These are phyloP conservation scores for Echinometra lucunter DNA, from an alignment of 53 echinoderm and acorn worm genomes.

Conservation along the genomic window DNA sequence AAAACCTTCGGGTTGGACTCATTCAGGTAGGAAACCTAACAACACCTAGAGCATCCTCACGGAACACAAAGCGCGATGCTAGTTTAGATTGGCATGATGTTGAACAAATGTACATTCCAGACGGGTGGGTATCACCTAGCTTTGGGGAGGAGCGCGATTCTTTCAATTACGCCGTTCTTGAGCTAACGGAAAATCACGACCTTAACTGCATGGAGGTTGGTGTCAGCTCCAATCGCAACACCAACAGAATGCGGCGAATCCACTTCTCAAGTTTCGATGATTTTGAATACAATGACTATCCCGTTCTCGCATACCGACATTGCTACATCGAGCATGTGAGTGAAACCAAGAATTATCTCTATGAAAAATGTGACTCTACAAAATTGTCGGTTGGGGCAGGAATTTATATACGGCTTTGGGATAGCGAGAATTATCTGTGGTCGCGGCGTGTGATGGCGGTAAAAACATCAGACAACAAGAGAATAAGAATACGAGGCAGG, in stretches of 20 bases:
- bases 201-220: conserved; percentile 76
- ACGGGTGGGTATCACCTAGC: conserved; percentile 76
- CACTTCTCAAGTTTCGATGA: conserved; percentile 76
- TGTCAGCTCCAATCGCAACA: conserved; percentile 43
- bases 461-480: conserved; percentile 52
- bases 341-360: conserved; percentile 76
- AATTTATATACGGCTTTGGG: conserved; percentile 88
- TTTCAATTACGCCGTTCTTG: conserved; percentile 75
- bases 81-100: conserved; percentile 61
- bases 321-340: conserved; percentile 77
- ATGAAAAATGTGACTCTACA: conserved; percentile 86
- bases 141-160: conserved; percentile 5
- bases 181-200: conserved; percentile 38
- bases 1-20: conserved; percentile 77
- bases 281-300: conserved; percentile 54
- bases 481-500: conserved; percentile 49
- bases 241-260: conserved; percentile 55
- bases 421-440: conserved; percentile 69
- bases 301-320: conserved; percentile 81
- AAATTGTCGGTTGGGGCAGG: conserved; percentile 81
- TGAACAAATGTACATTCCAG: conserved; percentile 76
- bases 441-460: conserved; percentile 81
- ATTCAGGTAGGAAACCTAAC: neutral
- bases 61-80: neutral
- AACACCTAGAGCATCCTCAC: neutral